These are phyloP conservation scores for Poeciliopsis turneri DNA, from an alignment of 2,797 vertebrate species.

Conservation along the genomic window DNA sequence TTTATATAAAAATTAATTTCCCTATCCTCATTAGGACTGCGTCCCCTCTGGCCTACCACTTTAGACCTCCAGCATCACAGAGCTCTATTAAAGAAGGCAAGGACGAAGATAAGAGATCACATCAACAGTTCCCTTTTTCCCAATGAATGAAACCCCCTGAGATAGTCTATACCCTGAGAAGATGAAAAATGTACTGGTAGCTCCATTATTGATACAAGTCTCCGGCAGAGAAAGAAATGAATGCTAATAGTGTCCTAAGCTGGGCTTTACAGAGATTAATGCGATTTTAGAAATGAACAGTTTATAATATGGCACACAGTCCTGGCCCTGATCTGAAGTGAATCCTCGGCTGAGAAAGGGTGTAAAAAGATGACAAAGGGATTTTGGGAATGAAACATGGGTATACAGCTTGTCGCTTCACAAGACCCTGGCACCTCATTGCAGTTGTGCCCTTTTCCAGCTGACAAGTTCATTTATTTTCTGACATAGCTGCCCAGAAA, in stretches of 20 bases:
- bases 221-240: constrained; percentile 70
- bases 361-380: constrained; percentile 54
- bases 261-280: constrained; percentile 77
- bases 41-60: constrained; percentile 32
- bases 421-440: constrained; percentile 62
- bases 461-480: constrained; percentile 78
- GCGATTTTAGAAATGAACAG: constrained; percentile 75
- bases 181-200: constrained; percentile 69
- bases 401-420: constrained; percentile 61
- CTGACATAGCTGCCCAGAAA: constrained; percentile 55
- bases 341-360: constrained; percentile 56
- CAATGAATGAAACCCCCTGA: constrained; percentile 67
- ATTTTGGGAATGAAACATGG: constrained; percentile 53
- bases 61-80: constrained; percentile 46
- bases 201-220: constrained; percentile 80
- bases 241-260: constrained; percentile 78
- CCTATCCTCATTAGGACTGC: constrained; percentile 13
- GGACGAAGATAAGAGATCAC: constrained; percentile 65
- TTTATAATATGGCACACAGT: constrained; percentile 69
- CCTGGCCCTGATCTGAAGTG: constrained; percentile 67
- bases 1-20: constrained; percentile 9
- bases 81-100: constrained; percentile 56
- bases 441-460: constrained; percentile 66
- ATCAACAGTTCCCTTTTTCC: constrained; percentile 54
- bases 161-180: constrained; percentile 68